Base-by-base conservation (phyloP, 2,113 vertebrate genomes). In the Hippocampus guttulatus region DNA sequence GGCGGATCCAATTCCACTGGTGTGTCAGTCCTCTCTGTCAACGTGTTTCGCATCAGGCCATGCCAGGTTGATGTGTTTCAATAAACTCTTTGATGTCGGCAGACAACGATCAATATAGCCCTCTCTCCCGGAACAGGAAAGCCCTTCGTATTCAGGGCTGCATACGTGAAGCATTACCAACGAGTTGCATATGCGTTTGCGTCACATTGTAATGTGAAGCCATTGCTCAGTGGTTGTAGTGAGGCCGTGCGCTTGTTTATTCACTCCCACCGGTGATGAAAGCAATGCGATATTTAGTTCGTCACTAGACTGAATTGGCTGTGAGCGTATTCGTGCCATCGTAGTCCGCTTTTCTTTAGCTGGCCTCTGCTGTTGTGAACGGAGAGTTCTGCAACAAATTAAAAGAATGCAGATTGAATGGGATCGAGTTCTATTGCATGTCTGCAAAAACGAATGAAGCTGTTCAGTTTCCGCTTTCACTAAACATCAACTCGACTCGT, bases 61-160 rank as follows among this genome's bases (percentile, higher is more conserved):
- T 64, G 73, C 75, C 81, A 82, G 83, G 71, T 69, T 64, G 69
- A 64, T 14, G 12, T 1, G 71, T 82, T 83, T 90, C 86, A 88
- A 88, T 87, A 86, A 77, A 74, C 70, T 71, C 80, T 84, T 87
- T 88, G 81, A 88, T 87, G 84, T 85, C 75, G 67, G 84, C 73
- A 90, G 86, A 88, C 87, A 86, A 79, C 87, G 58, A 90, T 91
- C 89, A 67, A 90, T 88, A 74, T 61, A 64, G 74, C 73, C 82
- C 81, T 74, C 77, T 74, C 80, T 84, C 73, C 73, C 80, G 38
- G 67, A 78, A 82, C 83, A 83, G 57, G 88, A 91, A 91, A 89
- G 82, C 81, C 81, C 86, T 91, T 88, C 79, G 78, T 86, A 88
- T 84, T 86, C 87, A 80, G 88, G 78, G 87, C 69, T 85, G 79